Conservation (phyloP, 2,113 vertebrate species). For the Gallinago jamesoni region DNA sequence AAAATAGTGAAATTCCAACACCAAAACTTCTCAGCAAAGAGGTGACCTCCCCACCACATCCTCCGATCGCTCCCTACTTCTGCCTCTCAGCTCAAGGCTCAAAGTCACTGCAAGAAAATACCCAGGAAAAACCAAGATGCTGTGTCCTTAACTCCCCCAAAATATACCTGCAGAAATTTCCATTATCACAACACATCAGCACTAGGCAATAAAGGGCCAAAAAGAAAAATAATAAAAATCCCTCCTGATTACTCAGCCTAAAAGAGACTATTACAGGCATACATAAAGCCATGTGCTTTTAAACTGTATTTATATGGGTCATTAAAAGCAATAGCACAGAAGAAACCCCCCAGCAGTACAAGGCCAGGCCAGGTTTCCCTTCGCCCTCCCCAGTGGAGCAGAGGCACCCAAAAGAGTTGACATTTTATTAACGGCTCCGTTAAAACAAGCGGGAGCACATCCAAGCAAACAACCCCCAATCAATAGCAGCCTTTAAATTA, state of each 20-base stretch:
- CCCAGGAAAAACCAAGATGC: not conserved
- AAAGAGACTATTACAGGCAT: not conserved
- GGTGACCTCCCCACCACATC: accelerated
- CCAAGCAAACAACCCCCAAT: conserved; percentile 41
- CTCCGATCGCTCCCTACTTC: accelerated
- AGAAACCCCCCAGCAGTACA: not conserved
- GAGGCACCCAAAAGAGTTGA: not conserved
- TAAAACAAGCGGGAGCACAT: conserved; percentile 29
- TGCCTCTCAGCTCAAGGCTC: not conserved
- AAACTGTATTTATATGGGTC: not conserved
- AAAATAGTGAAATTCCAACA: not conserved
- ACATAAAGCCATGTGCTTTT: not conserved
- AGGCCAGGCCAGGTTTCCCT: not conserved
- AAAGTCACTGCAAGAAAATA: too few relatives aligned
- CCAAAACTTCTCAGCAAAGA: not conserved
- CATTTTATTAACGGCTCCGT: conserved; percentile 63
- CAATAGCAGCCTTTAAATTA: conserved; percentile 39
- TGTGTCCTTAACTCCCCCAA: not conserved
- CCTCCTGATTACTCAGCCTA: not conserved
- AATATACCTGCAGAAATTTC: not conserved
- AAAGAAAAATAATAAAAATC: not conserved
- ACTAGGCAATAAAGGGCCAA: not conserved
- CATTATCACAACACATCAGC: accelerated
- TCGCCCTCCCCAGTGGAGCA: not conserved
- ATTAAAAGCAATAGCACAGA: not conserved